Evolutionary conservation across 64 coral and sea anemone genomes (phyloP).

Genomic region (Pocillopora damicornis): DNA sequence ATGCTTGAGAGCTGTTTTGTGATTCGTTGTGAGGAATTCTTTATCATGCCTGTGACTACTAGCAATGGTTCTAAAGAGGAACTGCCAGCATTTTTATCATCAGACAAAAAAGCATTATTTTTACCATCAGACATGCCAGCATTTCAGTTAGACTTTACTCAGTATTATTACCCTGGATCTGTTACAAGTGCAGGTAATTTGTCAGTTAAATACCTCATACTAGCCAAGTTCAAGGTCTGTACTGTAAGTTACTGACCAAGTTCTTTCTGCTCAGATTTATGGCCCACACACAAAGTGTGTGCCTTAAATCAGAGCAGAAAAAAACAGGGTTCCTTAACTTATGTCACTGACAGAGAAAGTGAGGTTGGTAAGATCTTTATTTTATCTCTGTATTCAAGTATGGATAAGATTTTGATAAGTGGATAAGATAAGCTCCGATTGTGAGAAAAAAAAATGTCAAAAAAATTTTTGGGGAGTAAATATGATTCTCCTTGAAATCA

Average conservation of each 20-base stretch:
- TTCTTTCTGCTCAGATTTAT: no score
- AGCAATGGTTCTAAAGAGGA: constrained; percentile 22
- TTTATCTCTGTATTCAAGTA: no score
- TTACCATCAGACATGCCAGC: constrained; percentile 89
- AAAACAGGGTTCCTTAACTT: not conserved
- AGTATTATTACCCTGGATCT: constrained; percentile 83
- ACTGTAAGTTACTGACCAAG: no score
- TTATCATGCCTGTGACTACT: constrained; percentile 83
- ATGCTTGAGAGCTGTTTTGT: constrained; percentile 96
- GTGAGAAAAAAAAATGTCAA: no score
- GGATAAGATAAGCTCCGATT: no score
- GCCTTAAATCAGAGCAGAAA: not conserved
- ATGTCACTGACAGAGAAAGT: no score
- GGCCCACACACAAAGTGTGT: no score
- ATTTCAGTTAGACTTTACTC: constrained; percentile 92
- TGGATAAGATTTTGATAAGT: no score
- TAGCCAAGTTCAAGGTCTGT: no score
- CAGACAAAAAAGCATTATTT: constrained; percentile 90
- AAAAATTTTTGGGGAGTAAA: no score
- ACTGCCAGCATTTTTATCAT: constrained; percentile 72
- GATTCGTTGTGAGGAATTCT: constrained; percentile 94
- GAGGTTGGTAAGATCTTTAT: no score
- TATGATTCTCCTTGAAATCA: no score
- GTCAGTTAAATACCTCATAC: not conserved
- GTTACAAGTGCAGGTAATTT: constrained; percentile 54